Percentiles rank a stretch among this genome's conserved stretches.
These are phyloP conservation scores for Drosophila fungiperda DNA, from an alignment of 2,888 invertebrate genomes.

Conservation along the genomic window DNA sequence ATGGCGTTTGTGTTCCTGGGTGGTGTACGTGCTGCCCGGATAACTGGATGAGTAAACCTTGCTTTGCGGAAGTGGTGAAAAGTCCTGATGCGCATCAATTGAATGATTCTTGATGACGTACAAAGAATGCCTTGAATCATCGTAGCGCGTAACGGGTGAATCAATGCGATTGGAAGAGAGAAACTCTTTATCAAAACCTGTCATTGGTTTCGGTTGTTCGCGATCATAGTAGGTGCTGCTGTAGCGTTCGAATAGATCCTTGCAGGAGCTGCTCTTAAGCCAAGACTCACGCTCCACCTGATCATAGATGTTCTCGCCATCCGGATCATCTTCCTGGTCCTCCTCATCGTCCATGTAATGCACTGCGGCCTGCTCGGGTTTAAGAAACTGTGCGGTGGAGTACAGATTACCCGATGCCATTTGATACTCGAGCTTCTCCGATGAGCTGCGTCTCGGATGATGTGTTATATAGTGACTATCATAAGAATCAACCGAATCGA, in stretches of 20 bases:
- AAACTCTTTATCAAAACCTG: slow-evolving; percentile 85
- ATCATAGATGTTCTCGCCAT: slow-evolving; percentile 83
- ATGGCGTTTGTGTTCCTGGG: slow-evolving; percentile 86
- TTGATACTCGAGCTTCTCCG: slow-evolving; percentile 87
- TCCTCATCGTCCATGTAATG: slow-evolving; percentile 79
- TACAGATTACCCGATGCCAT: slow-evolving; percentile 87
- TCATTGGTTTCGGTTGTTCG: slow-evolving; percentile 85
- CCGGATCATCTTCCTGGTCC: slow-evolving; percentile 70
- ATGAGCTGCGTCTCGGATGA: slow-evolving; percentile 75
- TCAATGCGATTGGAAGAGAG: slow-evolving; percentile 86
- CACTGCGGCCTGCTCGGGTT: slow-evolving; percentile 66
- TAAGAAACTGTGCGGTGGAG: slow-evolving; percentile 84
- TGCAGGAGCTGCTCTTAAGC: slow-evolving; percentile 93
- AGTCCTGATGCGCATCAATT: slow-evolving; percentile 89
- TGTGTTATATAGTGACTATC: slow-evolving; percentile 85
- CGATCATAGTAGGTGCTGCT: slow-evolving; percentile 87
- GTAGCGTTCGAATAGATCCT: slow-evolving; percentile 91
- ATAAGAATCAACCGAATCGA: slow-evolving; percentile 85
- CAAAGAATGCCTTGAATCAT: slow-evolving; percentile 88
- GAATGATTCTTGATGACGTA: slow-evolving; percentile 88
- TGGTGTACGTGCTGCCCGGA: slow-evolving; percentile 91
- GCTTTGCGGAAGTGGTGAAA: slow-evolving; percentile 87
- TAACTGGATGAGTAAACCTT: slow-evolving; percentile 94
- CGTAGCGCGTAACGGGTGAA: slow-evolving; percentile 90
- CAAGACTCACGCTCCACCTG: slow-evolving; percentile 86